Conservation (phyloP, 2,888 invertebrate genomes). For the Blomia tropicalis region DNA sequence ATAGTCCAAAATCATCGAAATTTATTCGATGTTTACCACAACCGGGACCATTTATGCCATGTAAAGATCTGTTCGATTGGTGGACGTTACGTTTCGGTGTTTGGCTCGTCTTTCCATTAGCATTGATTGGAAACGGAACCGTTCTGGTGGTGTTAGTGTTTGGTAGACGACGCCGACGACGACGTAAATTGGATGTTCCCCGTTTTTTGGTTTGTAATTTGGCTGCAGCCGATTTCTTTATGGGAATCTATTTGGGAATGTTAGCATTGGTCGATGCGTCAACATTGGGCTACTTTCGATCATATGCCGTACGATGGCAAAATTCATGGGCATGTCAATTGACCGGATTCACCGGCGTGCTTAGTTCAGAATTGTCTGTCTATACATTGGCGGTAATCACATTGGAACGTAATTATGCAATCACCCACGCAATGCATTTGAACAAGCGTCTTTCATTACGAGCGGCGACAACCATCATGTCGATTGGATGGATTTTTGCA, state of each 20-base stretch:
- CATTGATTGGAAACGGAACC: slow-evolving; percentile 85
- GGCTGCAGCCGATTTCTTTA: slow-evolving; percentile 89
- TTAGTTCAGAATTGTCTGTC: slow-evolving; percentile 83
- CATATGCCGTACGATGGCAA: slow-evolving; percentile 94
- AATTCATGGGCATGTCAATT: slow-evolving; percentile 79
- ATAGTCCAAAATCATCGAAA: neutral
- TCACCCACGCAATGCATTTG: slow-evolving; percentile 90
- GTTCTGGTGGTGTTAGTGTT: slow-evolving; percentile 83
- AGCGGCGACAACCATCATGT: slow-evolving; percentile 81
- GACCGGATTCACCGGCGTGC: slow-evolving; percentile 83
- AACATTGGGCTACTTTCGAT: slow-evolving; percentile 84
- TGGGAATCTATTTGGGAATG: slow-evolving; percentile 82
- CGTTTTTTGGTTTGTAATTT: slow-evolving; percentile 89
- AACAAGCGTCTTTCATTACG: slow-evolving; percentile 76
- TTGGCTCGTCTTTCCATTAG: slow-evolving; percentile 88
- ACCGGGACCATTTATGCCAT: slow-evolving; percentile 77
- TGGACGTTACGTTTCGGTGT: slow-evolving; percentile 91
- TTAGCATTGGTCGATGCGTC: slow-evolving; percentile 88
- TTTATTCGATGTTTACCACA: neutral
- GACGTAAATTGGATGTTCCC: slow-evolving; percentile 83
- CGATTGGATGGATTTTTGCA: slow-evolving; percentile 78
- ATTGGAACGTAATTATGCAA: slow-evolving; percentile 84
- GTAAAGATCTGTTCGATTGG: slow-evolving; percentile 90
- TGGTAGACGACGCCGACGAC: slow-evolving; percentile 42
- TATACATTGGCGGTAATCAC: slow-evolving; percentile 92